Percentiles rank a stretch among this genome's conserved stretches.
Conservation (phyloP, 2,113 vertebrate species). For the Chloropsis cyanopogon region DNA sequence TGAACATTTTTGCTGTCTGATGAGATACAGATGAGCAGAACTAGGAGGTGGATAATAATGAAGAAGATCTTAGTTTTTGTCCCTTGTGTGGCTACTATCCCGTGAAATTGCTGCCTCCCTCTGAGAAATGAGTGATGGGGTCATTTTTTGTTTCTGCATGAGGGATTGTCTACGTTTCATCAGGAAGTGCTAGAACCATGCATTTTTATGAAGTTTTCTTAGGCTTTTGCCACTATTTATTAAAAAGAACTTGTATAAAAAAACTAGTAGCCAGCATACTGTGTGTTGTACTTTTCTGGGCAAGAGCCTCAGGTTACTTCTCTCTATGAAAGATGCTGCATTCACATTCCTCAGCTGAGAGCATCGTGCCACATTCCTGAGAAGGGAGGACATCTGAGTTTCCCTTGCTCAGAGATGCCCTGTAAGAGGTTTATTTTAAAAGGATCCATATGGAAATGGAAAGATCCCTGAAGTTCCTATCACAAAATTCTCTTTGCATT, state of each 20-base stretch:
- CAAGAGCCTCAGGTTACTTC: neutral
- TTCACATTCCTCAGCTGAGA: neutral
- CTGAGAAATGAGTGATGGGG: slow-evolving; percentile 24
- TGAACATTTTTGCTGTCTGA: neutral
- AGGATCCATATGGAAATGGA: neutral
- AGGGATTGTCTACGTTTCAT: neutral
- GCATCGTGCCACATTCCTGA: neutral
- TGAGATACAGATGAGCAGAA: neutral
- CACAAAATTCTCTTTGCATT: neutral
- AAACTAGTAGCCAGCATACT: neutral
- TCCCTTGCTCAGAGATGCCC: neutral
- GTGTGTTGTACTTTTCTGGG: neutral
- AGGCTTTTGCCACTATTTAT: neutral
- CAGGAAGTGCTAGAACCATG: neutral
- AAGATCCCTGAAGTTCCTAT: neutral
- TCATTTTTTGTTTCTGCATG: slow-evolving; percentile 33
- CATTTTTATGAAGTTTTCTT: slow-evolving; percentile 21
- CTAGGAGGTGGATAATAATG: neutral
- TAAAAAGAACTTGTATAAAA: neutral
- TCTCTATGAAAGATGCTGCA: neutral
- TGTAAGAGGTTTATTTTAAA: neutral
- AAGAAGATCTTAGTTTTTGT: neutral
- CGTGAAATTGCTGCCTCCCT: slow-evolving; percentile 38
- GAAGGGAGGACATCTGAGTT: neutral
- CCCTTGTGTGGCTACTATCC: neutral